Evolutionary conservation across 2,888 invertebrate species (phyloP).

Genomic region (Phrixothrix hirtus): DNA sequence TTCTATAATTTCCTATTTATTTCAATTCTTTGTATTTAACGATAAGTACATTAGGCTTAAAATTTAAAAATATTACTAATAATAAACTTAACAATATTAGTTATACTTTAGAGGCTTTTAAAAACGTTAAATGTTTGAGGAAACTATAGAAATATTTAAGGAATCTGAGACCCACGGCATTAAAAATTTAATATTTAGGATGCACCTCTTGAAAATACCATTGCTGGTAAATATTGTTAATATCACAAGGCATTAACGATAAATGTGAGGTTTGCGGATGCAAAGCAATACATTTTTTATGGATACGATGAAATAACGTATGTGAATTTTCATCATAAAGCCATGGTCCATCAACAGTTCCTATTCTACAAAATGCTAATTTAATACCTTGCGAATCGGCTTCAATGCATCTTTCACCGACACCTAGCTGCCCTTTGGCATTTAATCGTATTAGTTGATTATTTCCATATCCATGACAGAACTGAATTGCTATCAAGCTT

Average conservation of each 20-base stretch:
- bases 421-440: constrained; percentile 89
- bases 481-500: constrained; percentile 83
- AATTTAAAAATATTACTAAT: not conserved
- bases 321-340: constrained; percentile 78
- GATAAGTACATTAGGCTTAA: not conserved
- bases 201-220: constrained; percentile 81
- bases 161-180: not conserved
- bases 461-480: constrained; percentile 94
- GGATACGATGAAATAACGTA: constrained; percentile 74
- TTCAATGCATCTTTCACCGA: constrained; percentile 95
- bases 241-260: constrained; percentile 80
- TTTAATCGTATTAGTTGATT: constrained; percentile 93
- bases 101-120: not conserved
- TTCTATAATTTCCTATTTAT: too few species aligned
- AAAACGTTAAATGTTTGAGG: not conserved
- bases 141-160: not conserved
- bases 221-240: constrained; percentile 83
- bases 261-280: constrained; percentile 80
- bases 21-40: too few species aligned
- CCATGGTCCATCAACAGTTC: constrained; percentile 96
- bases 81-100: not conserved
- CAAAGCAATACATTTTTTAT: constrained; percentile 80
- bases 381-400: constrained; percentile 85
- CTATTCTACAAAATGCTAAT: constrained; percentile 86
- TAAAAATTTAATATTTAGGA: constrained; percentile 63